Evolutionary conservation across 1,140 invertebrate species (phyloP).

Genomic region (Eurosta solidaginis): DNA sequence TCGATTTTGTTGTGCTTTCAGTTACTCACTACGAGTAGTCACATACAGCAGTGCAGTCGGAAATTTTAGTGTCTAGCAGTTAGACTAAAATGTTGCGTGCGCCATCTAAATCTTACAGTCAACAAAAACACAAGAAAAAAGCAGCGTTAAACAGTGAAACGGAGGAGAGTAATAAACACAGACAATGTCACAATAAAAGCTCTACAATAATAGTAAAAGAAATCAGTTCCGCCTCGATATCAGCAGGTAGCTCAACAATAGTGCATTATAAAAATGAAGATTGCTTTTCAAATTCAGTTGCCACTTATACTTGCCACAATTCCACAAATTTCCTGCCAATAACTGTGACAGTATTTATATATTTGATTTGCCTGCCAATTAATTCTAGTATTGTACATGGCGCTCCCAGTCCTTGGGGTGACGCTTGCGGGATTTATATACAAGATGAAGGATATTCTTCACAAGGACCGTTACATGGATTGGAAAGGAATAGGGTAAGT

Average conservation of each 20-base stretch:
- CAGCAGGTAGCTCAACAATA: background rate
- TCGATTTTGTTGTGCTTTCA: too few species aligned
- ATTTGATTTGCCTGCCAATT: background rate
- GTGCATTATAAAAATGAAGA: background rate
- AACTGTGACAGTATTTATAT: background rate
- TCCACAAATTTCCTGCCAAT: background rate
- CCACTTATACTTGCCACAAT: background rate
- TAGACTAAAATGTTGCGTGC: too few species aligned
- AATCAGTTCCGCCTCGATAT: background rate
- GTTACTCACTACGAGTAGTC: too few species aligned
- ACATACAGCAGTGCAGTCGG: too few species aligned
- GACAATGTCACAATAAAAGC: background rate
- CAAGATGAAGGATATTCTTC: background rate
- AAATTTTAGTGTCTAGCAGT: too few species aligned
- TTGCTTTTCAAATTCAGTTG: background rate
- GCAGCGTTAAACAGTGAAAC: background rate
- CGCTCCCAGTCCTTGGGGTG: background rate
- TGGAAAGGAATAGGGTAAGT: background rate
- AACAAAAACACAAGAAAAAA: background rate
- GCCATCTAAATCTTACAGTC: too few species aligned
- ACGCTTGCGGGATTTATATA: background rate
- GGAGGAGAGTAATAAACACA: background rate
- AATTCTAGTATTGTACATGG: background rate
- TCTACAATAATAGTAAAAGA: too few species aligned
- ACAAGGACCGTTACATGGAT: background rate